A percentile compares a stretch with the other conserved stretches of the same genome.
Conservation (phyloP, 1,140 invertebrate genomes). For the Rhopalosiphum maidis region DNA sequence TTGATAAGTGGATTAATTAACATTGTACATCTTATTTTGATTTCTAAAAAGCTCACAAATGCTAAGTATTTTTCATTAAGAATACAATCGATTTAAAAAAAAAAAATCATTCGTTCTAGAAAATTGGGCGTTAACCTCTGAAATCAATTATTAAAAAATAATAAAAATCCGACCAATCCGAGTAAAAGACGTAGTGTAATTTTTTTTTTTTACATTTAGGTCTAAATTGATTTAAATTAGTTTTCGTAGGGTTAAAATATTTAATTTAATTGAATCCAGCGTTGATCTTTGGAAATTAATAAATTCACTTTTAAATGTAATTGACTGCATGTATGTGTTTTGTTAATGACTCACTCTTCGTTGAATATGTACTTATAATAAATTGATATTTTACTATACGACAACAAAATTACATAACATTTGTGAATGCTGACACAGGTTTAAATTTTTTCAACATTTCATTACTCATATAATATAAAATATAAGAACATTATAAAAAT, state of each 20-base stretch:
- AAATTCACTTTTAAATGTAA: background rate
- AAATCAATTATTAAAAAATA: background rate
- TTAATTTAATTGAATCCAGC: background rate
- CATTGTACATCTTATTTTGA: too few species aligned
- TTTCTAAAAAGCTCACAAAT: too few species aligned
- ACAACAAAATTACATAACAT: background rate
- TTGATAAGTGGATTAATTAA: too few species aligned
- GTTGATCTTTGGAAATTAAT: background rate
- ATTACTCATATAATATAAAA: background rate
- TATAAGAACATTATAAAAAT: background rate
- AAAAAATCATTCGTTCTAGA: background rate
- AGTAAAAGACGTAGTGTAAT: background rate
- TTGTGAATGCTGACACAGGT: background rate
- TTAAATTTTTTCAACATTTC: background rate
- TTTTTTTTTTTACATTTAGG: background rate
- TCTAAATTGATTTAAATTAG: background rate
- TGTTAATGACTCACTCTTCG: background rate
- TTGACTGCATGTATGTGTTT: background rate
- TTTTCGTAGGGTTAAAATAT: background rate
- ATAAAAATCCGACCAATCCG: background rate
- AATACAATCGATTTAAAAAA: background rate
- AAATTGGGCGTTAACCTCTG: background rate
- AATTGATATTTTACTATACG: background rate
- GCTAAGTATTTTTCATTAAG: background rate
- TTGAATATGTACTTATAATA: background rate